Percentiles rank a stretch among this genome's conserved stretches.
These are phyloP conservation scores for Orycteropus afer DNA, from an alignment of 2,113 vertebrate species.

Conservation along the genomic window DNA sequence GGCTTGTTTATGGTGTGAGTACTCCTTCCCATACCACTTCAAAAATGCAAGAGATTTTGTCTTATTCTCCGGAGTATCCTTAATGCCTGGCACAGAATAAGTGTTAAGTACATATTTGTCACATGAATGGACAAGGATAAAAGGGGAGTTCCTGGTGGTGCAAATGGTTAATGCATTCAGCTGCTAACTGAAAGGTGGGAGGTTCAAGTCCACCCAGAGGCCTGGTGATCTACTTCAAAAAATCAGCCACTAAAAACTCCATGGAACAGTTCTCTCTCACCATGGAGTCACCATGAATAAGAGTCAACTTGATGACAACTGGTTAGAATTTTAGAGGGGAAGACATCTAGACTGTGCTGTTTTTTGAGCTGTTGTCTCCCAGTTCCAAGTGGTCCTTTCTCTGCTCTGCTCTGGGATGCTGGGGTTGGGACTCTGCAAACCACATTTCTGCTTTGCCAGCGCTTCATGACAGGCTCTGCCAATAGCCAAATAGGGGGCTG, in stretches of 20 bases:
- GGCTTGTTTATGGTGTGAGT: not conserved
- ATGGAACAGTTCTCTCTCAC: no score
- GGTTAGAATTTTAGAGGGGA: not conserved
- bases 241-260: not conserved
- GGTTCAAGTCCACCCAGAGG: no score
- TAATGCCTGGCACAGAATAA: not conserved
- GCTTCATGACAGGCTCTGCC: not conserved
- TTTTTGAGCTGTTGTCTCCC: not conserved
- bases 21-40: not conserved
- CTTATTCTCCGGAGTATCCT: fast-evolving
- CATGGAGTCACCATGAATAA: no score
- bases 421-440: not conserved
- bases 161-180: not conserved
- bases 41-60: not conserved
- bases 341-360: not conserved
- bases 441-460: not conserved
- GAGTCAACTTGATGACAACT: not conserved
- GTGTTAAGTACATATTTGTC: not conserved
- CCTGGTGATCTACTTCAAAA: not conserved
- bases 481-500: not conserved
- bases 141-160: not conserved
- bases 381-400: not conserved
- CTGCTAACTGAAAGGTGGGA: no score
- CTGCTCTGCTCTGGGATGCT: fast-evolving
- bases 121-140: not conserved